A percentile compares a stretch with the other conserved stretches of the same genome.
Evolutionary conservation across 2,888 invertebrate genomes (phyloP).

Genomic region (Hirtodrosophila histrioides): DNA sequence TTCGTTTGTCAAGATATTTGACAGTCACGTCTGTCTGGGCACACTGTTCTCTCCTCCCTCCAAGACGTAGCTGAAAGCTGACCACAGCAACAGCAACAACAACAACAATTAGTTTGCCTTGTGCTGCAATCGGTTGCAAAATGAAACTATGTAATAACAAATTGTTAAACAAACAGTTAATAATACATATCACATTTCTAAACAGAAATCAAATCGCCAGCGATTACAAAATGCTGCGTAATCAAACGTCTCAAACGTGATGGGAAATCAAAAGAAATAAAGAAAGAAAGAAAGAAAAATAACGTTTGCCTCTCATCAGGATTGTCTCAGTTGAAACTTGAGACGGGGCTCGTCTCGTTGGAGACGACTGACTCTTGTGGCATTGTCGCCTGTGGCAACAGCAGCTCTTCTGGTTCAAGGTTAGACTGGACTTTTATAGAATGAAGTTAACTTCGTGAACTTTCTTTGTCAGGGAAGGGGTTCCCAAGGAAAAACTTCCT

Average conservation of each 20-base stretch:
- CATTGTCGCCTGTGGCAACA: slow-evolving; percentile 7
- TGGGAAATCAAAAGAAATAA: slow-evolving; percentile 14
- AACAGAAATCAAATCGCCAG: slow-evolving; percentile 23
- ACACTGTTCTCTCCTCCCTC: too few relatives aligned
- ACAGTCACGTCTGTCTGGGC: too few relatives aligned
- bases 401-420: slow-evolving; percentile 20
- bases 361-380: neutral
- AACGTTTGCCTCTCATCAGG: neutral
- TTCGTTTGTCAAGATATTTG: too few relatives aligned
- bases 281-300: neutral
- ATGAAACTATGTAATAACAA: neutral
- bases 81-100: neutral
- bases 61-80: too few relatives aligned
- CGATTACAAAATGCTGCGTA: slow-evolving; percentile 10
- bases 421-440: slow-evolving; percentile 1
- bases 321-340: slow-evolving; percentile 23
- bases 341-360: neutral
- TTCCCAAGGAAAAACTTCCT: too few relatives aligned
- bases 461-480: too few relatives aligned
- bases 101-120: slow-evolving; percentile 11
- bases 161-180: slow-evolving; percentile 17
- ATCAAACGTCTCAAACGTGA: slow-evolving; percentile 8
- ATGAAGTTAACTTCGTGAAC: too few relatives aligned
- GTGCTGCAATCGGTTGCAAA: slow-evolving; percentile 8
- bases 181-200: slow-evolving; percentile 31